A percentile compares a stretch with the other conserved stretches of the same genome.
These are phyloP conservation scores for Eumeta japonica DNA, from an alignment of 1,140 invertebrate species.

Conservation along the genomic window DNA sequence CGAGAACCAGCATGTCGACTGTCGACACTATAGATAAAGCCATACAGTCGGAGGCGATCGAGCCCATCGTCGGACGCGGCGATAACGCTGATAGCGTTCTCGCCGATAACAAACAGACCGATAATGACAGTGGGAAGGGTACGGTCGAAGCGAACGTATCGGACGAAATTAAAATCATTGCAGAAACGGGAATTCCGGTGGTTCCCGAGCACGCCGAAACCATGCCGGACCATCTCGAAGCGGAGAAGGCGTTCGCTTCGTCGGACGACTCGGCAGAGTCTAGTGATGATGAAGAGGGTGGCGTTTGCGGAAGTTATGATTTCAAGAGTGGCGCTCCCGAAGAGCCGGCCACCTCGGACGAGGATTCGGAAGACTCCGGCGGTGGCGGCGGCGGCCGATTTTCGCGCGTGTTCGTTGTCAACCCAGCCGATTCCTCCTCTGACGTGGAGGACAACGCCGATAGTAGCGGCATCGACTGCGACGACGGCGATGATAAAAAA, in stretches of 20 bases:
- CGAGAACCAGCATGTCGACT: constrained; percentile 35
- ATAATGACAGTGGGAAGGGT: background rate
- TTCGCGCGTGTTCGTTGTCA: constrained; percentile 73
- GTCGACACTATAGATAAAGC: constrained; percentile 44
- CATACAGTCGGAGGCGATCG: constrained; percentile 41
- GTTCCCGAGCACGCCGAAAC: constrained; percentile 29
- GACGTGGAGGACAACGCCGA: constrained; percentile 60
- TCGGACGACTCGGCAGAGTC: constrained; percentile 54
- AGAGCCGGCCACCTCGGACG: constrained; percentile 56
- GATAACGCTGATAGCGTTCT: constrained; percentile 38
- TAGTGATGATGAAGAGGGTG: constrained; percentile 51
- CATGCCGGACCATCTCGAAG: constrained; percentile 57
- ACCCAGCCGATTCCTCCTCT: constrained; percentile 66
- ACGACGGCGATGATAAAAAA: constrained; percentile 47
- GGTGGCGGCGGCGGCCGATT: constrained; percentile 67
- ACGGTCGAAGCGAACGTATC: constrained; percentile 30
- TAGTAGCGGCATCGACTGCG: constrained; percentile 55
- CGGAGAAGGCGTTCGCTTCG: constrained; percentile 58
- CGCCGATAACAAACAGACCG: constrained; percentile 39
- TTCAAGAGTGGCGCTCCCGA: constrained; percentile 47
- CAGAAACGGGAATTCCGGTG: constrained; percentile 28
- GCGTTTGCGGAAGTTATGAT: constrained; percentile 54
- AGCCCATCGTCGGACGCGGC: constrained; percentile 5
- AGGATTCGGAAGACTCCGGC: constrained; percentile 66
- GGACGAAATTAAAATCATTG: constrained; percentile 44